Percentiles rank a stretch among this genome's conserved stretches.
phyloP scores from a whole-genome alignment of 2,797 vertebrate genomes.

The Masticophis lateralis region DNA sequence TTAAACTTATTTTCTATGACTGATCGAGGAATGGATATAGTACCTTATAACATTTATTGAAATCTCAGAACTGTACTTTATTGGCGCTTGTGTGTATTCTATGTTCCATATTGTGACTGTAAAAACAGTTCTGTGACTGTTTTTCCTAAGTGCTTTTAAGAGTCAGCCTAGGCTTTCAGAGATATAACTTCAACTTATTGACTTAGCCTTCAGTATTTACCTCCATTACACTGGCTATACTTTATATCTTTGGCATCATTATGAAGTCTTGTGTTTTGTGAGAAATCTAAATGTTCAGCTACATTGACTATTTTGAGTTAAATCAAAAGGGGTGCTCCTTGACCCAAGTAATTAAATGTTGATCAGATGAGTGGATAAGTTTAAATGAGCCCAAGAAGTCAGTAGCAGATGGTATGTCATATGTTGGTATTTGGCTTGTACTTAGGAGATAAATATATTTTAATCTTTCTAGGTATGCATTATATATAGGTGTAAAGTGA shows the following conservation, averaged over 20 bases:
- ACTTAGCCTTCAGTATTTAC: neutral
- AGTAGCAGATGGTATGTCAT: neutral
- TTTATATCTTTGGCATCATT: neutral
- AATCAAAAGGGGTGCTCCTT: neutral
- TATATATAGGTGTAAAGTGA: neutral
- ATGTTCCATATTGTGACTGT: neutral
- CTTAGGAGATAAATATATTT: neutral
- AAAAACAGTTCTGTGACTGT: neutral
- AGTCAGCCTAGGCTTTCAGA: neutral
- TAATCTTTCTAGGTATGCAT: neutral
- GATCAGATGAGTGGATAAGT: neutral
- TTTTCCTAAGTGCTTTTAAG: neutral
- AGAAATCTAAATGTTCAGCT: neutral
- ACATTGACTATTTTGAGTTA: neutral
- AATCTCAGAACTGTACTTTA: neutral
- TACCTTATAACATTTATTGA: slow-evolving; percentile 34
- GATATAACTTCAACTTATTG: neutral
- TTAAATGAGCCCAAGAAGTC: neutral
- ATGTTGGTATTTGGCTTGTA: neutral
- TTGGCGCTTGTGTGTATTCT: neutral
- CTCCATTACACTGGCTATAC: neutral
- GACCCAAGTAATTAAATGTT: neutral
- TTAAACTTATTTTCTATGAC: slow-evolving; percentile 30
- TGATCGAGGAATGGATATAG: slow-evolving; percentile 26
- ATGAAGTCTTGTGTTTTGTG: neutral